Evolutionary conservation across 2,888 invertebrate species (phyloP), one percentile per base, ranked within the genome.

Genomic region (Lycia hirtaria): DNA sequence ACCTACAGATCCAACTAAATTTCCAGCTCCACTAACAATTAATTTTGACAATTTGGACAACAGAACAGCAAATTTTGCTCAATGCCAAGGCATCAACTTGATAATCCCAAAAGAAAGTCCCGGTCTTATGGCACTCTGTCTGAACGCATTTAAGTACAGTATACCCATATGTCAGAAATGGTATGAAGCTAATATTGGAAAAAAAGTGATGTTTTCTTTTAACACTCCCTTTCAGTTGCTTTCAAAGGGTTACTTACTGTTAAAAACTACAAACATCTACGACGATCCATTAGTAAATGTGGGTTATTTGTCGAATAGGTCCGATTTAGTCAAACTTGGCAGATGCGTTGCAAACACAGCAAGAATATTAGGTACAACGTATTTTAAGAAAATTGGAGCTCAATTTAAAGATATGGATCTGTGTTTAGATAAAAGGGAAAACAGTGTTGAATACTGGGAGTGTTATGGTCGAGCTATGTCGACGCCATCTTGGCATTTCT

Each of bases 401-500:
- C 22, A 43, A 0, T 48, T 69, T 6, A 41, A 72, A 0, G 64
- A 74, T 32, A 24, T 69, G 1, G 58, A 62, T 3, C 52, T 75
- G 0, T 78, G 80, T 40, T 38, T 43, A 0, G 44, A 49, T 0
- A 51, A 60, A 20, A 33, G 40, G 5, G 22, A 40, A 2, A 33
- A 28, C 4, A 60, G 58, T 9, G 19, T 19, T 3, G 67, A 67
- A 0, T 79, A 64, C 28, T 77, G 71, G 69, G 56, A 59, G 5
- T 80, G 78, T 12, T 78, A 75, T 35, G 65, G 60, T 2, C n/a
- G 65, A 1, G 60, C 63, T 1, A 65, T 73, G 68, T 94, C 76
- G 0, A 90, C 93, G 28, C 95, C 95, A 0, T 93, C 95, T 52
- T 96, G 95, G 73, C 96, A 96, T 78, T 95, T 94, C 0, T 87